Percentiles rank a stretch among this genome's conserved stretches.
Evolutionary conservation across 1,140 invertebrate species (phyloP).

Genomic region (Micrasema longulum): DNA sequence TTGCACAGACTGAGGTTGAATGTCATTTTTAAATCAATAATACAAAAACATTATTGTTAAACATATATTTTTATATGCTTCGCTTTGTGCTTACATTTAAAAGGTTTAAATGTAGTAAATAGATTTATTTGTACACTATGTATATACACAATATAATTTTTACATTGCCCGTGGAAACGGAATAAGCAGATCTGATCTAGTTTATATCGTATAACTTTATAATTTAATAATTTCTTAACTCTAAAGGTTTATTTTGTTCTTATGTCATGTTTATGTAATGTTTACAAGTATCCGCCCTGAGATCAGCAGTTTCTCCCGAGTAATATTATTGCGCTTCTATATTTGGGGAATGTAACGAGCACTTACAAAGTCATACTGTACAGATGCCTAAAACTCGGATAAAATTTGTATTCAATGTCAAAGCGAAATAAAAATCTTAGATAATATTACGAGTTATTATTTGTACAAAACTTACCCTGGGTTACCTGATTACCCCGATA

Average conservation of each 20-base stretch:
- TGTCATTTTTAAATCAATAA: constrained; percentile 13
- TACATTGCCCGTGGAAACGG: constrained; percentile 46
- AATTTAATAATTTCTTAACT: constrained; percentile 47
- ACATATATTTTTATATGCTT: constrained; percentile 32
- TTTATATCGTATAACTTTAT: constrained; percentile 45
- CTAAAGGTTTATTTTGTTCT: constrained; percentile 51
- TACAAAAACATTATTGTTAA: not conserved
- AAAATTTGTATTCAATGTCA: constrained; percentile 42
- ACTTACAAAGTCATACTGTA: constrained; percentile 30
- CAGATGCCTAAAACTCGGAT: constrained; percentile 31
- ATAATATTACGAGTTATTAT: constrained; percentile 23
- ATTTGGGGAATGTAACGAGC: constrained; percentile 32
- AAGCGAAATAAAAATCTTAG: constrained; percentile 42
- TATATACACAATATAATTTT: constrained; percentile 50
- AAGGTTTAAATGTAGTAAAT: constrained; percentile 43
- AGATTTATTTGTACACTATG: constrained; percentile 53
- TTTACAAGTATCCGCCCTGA: constrained; percentile 41
- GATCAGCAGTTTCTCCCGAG: constrained; percentile 9
- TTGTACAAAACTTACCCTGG: constrained; percentile 35
- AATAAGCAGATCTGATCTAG: constrained; percentile 50
- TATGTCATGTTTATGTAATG: constrained; percentile 51
- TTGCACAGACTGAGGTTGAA: not conserved
- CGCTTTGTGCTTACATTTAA: constrained; percentile 38
- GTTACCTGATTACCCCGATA: constrained; percentile 4
- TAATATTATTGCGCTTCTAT: constrained; percentile 21